Conservation (phyloP, 2,888 invertebrate species). For the Drosophila borborema region DNA sequence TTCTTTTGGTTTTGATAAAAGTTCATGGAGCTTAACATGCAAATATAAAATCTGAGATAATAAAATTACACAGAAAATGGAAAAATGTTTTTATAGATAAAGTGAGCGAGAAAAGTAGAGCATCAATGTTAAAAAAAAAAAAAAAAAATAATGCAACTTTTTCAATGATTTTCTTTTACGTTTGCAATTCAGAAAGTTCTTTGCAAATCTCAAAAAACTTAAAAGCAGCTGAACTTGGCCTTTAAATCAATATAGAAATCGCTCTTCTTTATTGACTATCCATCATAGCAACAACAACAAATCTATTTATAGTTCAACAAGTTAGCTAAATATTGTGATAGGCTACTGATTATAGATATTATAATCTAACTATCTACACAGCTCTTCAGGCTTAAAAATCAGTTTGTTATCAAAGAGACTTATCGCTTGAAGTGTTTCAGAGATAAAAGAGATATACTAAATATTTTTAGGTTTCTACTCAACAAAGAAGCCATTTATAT, state of each 20-base stretch:
- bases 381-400: neutral
- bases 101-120: neutral
- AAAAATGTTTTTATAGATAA: slow-evolving; percentile 3
- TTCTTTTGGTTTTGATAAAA: slow-evolving; percentile 27
- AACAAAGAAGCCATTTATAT: neutral
- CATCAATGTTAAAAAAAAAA: neutral
- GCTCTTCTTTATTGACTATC: neutral
- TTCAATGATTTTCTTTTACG: neutral
- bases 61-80: slow-evolving; percentile 8
- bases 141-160: slow-evolving; percentile 1
- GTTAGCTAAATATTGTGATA: neutral
- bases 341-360: neutral
- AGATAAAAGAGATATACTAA: neutral
- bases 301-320: neutral
- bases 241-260: neutral
- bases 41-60: slow-evolving; percentile 3
- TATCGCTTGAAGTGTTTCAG: neutral
- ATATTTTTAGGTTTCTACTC: neutral
- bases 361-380: neutral
- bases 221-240: neutral
- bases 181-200: neutral
- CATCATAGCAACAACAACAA: neutral
- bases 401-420: neutral
- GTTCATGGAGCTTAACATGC: slow-evolving; percentile 9
- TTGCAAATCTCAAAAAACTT: neutral